Evolutionary conservation across 2,888 invertebrate species (phyloP).

Genomic region (Apodemia mormo): DNA sequence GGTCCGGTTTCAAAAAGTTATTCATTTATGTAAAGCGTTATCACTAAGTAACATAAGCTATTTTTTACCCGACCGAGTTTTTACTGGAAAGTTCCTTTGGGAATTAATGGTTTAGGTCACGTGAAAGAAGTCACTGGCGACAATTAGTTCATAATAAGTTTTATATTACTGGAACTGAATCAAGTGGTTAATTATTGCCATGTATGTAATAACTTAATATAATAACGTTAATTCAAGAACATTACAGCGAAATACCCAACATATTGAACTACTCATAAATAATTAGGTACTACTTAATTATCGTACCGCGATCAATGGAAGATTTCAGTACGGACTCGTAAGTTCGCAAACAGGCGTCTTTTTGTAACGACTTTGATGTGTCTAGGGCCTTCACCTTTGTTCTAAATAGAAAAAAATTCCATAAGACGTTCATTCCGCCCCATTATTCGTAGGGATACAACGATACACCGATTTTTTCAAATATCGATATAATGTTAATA

Average conservation of each 20-base stretch:
- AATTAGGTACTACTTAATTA: background rate
- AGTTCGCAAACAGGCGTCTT: background rate
- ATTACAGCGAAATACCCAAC: background rate
- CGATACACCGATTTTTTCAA: too few relatives aligned
- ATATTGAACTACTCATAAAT: background rate
- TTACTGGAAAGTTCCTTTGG: too few relatives aligned
- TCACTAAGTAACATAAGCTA: too few relatives aligned
- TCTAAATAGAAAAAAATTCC: background rate
- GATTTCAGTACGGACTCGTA: background rate
- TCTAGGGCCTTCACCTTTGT: slow-evolving; percentile 1
- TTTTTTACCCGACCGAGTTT: too few relatives aligned
- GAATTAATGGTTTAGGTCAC: too few relatives aligned
- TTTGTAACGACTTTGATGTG: background rate
- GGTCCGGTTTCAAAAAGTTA: too few relatives aligned
- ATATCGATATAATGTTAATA: too few relatives aligned
- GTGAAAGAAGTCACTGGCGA: too few relatives aligned
- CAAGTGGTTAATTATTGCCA: background rate
- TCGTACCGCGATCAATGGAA: background rate
- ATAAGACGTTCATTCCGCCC: background rate
- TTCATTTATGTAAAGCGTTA: too few relatives aligned
- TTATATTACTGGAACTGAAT: too few relatives aligned
- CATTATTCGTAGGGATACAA: too few relatives aligned
- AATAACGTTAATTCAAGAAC: background rate
- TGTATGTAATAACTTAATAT: background rate
- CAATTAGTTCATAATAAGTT: too few relatives aligned